phyloP scores from a whole-genome alignment of 2,797 vertebrate species.

The Holocentrus rufus region DNA sequence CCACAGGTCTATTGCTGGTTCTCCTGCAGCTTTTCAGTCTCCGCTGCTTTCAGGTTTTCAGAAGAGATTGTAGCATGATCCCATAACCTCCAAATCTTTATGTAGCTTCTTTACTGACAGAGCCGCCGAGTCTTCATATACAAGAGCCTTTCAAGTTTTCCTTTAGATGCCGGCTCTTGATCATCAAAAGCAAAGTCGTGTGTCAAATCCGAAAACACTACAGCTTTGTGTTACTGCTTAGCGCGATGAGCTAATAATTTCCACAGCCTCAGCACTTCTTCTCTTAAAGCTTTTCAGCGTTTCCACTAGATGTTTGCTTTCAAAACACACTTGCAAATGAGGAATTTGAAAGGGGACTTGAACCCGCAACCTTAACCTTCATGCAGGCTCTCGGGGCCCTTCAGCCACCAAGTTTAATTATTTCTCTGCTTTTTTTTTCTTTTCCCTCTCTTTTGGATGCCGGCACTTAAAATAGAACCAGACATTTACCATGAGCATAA shows the following conservation, averaged over 20 bases:
- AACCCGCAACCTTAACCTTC: conserved; percentile 55
- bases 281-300: conserved; percentile 55
- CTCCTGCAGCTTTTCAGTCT: conserved; percentile 50
- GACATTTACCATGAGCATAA: conserved; percentile 43
- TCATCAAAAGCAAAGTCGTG: conserved; percentile 57
- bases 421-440: conserved; percentile 21
- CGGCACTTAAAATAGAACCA: conserved; percentile 42
- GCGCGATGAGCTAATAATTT: conserved; percentile 35
- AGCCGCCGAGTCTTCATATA: conserved; percentile 52
- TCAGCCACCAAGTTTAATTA: conserved; percentile 48
- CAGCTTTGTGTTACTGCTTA: conserved; percentile 40
- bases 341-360: conserved; percentile 59
- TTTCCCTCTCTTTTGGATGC: conserved; percentile 23
- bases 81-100: conserved; percentile 57
- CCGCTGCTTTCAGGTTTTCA: conserved; percentile 56
- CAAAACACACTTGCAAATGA: conserved; percentile 48
- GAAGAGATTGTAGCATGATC: conserved; percentile 58
- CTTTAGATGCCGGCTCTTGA: conserved; percentile 53
- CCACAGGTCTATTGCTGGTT: conserved; percentile 39
- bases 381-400: conserved; percentile 37
- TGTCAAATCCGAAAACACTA: conserved; percentile 43
- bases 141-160: conserved; percentile 62
- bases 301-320: conserved; percentile 35
- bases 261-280: conserved; percentile 31
- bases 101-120: conserved; percentile 56